Evolutionary conservation across 2,113 vertebrate species (phyloP).

Genomic region (Origma solitaria): DNA sequence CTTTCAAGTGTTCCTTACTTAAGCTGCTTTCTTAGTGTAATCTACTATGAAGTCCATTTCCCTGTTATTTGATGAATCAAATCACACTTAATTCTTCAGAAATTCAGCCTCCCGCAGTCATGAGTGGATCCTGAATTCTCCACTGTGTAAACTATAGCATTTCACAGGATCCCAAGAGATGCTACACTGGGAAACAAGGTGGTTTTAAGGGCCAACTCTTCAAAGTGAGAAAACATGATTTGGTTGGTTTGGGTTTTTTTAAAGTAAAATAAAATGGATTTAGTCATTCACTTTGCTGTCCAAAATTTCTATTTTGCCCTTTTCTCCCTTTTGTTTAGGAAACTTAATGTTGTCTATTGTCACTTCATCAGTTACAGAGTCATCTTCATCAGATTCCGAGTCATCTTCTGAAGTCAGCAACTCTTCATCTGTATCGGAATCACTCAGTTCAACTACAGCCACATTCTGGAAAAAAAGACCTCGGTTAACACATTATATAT

Average conservation of each 20-base stretch:
- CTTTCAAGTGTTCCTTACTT: neutral
- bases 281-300: constrained; percentile 50
- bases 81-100: neutral
- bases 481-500: neutral
- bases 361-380: constrained; percentile 58
- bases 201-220: neutral
- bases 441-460: constrained; percentile 83
- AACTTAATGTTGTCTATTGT: constrained; percentile 81
- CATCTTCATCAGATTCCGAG: constrained; percentile 70
- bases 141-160: neutral
- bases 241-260: neutral
- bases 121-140: neutral
- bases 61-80: neutral
- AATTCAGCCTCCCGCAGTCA: neutral
- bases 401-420: constrained; percentile 52
- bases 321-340: constrained; percentile 71
- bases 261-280: neutral
- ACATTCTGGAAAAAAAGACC: constrained; percentile 74
- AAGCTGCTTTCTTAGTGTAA: neutral
- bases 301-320: constrained; percentile 83
- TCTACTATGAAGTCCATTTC: neutral
- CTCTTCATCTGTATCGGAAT: constrained; percentile 71
- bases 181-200: neutral
- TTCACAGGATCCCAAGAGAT: neutral
- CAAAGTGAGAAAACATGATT: neutral